phyloP scores from a whole-genome alignment of 2,888 invertebrate genomes.

The Lomographa bimaculata region DNA sequence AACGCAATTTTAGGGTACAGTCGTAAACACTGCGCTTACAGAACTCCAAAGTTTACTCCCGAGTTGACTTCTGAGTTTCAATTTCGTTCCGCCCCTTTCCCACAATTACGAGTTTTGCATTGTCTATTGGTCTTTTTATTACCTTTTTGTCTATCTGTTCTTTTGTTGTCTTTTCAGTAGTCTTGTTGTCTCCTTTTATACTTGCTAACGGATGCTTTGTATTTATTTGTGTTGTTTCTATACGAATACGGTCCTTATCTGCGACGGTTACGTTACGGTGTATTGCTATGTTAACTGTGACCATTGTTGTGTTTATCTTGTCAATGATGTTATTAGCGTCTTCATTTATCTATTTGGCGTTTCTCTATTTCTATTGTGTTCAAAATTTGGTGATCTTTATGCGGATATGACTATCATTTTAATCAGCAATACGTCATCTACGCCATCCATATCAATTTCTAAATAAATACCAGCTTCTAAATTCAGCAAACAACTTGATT shows the following conservation, averaged over 20 bases:
- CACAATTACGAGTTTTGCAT: constrained; percentile 25
- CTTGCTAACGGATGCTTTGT: constrained; percentile 34
- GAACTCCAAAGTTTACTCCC: too few species aligned
- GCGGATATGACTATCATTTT: too few species aligned
- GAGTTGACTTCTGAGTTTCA: constrained; percentile 24
- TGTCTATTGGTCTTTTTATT: constrained; percentile 25
- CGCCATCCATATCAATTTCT: too few species aligned
- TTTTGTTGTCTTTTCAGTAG: constrained; percentile 15
- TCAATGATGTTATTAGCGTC: constrained; percentile 5
- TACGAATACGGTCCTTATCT: constrained; percentile 4
- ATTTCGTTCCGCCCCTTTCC: constrained; percentile 31
- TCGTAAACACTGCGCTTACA: constrained; percentile 23
- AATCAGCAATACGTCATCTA: too few species aligned
- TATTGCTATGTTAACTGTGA: constrained; percentile 1
- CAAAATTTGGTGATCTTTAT: too few species aligned
- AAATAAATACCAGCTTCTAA: background rate
- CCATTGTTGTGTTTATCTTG: constrained; percentile 6
- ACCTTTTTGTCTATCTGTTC: constrained; percentile 4
- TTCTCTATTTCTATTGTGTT: too few species aligned
- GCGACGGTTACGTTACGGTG: constrained; percentile 12
- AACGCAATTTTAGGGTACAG: constrained; percentile 36
- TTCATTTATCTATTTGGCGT: background rate
- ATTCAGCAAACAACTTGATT: constrained; percentile 14
- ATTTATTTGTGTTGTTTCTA: constrained; percentile 22
- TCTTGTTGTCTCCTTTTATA: constrained; percentile 12